Base-by-base conservation (phyloP, 1,140 invertebrate genomes). In the Drosophila aff. region DNA sequence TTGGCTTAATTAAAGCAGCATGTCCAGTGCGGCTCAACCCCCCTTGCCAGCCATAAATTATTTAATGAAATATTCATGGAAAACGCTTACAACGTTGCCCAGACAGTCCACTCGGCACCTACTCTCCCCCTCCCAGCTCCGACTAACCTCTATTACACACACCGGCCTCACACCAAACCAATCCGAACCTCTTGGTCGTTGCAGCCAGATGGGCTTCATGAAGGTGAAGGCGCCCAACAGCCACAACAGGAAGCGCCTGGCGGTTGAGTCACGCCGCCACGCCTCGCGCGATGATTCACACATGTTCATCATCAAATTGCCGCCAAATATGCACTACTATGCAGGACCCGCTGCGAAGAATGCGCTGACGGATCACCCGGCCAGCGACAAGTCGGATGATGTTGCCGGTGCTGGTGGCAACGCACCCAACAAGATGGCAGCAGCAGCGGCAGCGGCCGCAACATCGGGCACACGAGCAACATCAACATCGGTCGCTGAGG, bases 271-370 rank as follows among this genome's bases (percentile, higher is more conserved):
- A 63, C 93, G 95, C 61, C 94, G 95, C 55, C 94, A 96, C 72
- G 94, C 95, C 44, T 93, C 94, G 50, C 94, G 95, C 4, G 95
- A 95, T 68, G 96, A 97, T 92, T 97, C 96, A 41, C 96, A 96
- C 91, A 96, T 97, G 94, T 97, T 95, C 93, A 95, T 97, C 74
- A 96, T 97, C 66, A 97, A 97, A 91, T 93, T 97, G 18, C 96
- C 96, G 3, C 96, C 96, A 5, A 96, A 96, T 93, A 95, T 95
- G n/a, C 95, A 96, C 75, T 97, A 97, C 90, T 97, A 97, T 92
- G 94, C 95, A 4, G 94, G 95, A 78, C 94, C 94, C 10, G 94
- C 93, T 52, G 94, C 53, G 40, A 76, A 55, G 68, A 80, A 84
- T 90, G 63, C 79, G 31, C 50, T 72, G 44, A 61, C 61, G 52